Base-by-base conservation (phyloP, 2,888 invertebrate species). In the Iselma pallidipennis region DNA sequence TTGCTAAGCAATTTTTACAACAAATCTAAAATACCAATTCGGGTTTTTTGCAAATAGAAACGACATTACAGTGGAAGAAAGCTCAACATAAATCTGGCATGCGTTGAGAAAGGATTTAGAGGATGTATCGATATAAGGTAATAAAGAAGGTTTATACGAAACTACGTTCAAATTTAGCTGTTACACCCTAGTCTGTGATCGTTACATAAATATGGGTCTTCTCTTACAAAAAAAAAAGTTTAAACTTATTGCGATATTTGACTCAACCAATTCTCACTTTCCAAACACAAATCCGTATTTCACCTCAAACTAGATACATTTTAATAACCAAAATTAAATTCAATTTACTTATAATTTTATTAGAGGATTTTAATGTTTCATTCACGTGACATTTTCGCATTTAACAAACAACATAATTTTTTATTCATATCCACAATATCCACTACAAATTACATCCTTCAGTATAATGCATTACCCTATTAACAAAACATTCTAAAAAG, bases 101-200 rank as follows among this genome's bases (percentile, higher is more conserved):
- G 74, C 75, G 74, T 74, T 75, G 75, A 73, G 73, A 76, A 76
- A 74, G 78, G 78, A 79, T 78, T 77, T 74, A 71, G 76, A 76
- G 78, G 79, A 79, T 78, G 75, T 80, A 79, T 79, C 76, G 78
- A 74, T 78, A 78, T 76, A 76, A 72, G 75, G 75, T 74, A 72
- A 78, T 80, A 80, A 79, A 80, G 78, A 80, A 80, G 78, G 78
- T 78, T 79, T 80, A 79, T 74, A 71, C 73, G 72, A 71, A 75
- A 75, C 75, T 76, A 74, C 73, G 76, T 75, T 76, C 74, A 78
- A 78, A 79, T 79, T 78, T 77, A 78, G 78, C 78, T 77, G 76
- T 78, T 78, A 76, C 72, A 71, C 75, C 72, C 68, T 66, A 58
- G 68, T 71, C 71, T 68, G 55, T 67, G 67, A 70, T 64, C 72